Percentiles rank a stretch among this genome's conserved stretches.
These are phyloP conservation scores for Andrena minutula DNA, from an alignment of 2,888 invertebrate genomes.

Conservation along the genomic window DNA sequence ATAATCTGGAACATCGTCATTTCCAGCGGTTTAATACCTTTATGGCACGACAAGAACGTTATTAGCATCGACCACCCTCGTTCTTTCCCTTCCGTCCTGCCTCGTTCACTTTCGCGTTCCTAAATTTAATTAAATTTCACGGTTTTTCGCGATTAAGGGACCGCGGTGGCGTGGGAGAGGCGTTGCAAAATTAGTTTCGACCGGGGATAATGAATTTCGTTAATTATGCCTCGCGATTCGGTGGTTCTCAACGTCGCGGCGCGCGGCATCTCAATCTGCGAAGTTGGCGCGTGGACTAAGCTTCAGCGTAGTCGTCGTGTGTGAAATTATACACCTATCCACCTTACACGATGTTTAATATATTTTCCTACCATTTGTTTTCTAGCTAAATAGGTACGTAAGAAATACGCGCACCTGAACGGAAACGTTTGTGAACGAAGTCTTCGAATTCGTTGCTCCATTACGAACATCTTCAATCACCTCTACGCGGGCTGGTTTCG, in stretches of 20 bases:
- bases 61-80: slow-evolving; percentile 80
- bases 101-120: slow-evolving; percentile 82
- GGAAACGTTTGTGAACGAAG: neutral
- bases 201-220: slow-evolving; percentile 83
- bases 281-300: neutral
- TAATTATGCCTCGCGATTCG: slow-evolving; percentile 81
- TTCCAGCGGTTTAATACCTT: slow-evolving; percentile 81
- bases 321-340: too few species aligned
- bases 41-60: slow-evolving; percentile 81
- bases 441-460: neutral
- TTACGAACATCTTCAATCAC: neutral
- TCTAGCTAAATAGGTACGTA: too few species aligned
- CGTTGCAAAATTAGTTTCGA: slow-evolving; percentile 83
- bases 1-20: slow-evolving; percentile 77
- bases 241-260: slow-evolving; percentile 41
- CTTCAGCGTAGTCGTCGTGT: neutral
- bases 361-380: too few species aligned
- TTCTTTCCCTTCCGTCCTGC: slow-evolving; percentile 70
- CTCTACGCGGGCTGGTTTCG: neutral
- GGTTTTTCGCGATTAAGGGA: slow-evolving; percentile 85
- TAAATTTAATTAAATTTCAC: slow-evolving; percentile 85
- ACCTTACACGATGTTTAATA: too few species aligned
- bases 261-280: slow-evolving; percentile 62
- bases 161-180: slow-evolving; percentile 74
- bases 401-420: neutral